Percentiles rank a stretch among this genome's conserved stretches.
phyloP scores from a whole-genome alignment of 2,888 invertebrate species.

The Dryobotodes eremita region DNA sequence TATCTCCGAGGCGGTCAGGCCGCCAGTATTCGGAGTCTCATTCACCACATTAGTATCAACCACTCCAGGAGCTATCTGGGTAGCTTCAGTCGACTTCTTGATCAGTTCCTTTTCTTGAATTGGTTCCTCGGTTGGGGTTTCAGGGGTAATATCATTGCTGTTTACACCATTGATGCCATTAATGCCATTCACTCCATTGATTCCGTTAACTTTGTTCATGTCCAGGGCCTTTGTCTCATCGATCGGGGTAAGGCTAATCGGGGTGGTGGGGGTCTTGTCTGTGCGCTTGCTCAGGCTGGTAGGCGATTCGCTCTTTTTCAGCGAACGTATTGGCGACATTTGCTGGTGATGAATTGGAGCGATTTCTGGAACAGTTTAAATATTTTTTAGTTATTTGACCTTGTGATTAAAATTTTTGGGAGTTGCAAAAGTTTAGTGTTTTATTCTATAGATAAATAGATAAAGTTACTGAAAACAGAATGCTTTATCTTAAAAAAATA shows the following conservation, averaged over 20 bases:
- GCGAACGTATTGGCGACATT: conserved; percentile 89
- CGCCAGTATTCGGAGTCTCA: conserved; percentile 83
- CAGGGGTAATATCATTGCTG: conserved; percentile 85
- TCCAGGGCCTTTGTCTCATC: conserved; percentile 88
- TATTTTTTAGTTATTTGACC: conserved; percentile 57
- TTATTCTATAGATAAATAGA: not conserved
- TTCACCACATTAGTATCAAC: conserved; percentile 90
- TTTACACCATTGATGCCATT: conserved; percentile 74
- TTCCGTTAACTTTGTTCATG: conserved; percentile 85
- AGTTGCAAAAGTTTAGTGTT: conserved; percentile 67
- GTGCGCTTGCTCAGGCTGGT: conserved; percentile 88
- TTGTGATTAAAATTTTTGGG: conserved; percentile 44
- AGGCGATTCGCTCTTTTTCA: conserved; percentile 89
- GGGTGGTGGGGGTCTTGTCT: conserved; percentile 89
- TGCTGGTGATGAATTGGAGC: conserved; percentile 89
- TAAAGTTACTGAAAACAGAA: not conserved
- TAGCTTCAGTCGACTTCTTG: conserved; percentile 88
- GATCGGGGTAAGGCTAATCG: conserved; percentile 88
- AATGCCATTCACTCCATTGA: conserved; percentile 75
- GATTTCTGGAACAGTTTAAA: conserved; percentile 85
- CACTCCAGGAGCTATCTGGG: conserved; percentile 90
- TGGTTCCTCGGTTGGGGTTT: conserved; percentile 83
- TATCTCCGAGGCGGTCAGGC: conserved; percentile 93
- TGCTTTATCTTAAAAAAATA: not conserved
- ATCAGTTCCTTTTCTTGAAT: conserved; percentile 83